Evolutionary conservation across 30 jellyfish, hydroid and myxozoan genomes (phyloP), one percentile per base, ranked within the genome.

Genomic region (Hydractinia echinata): DNA sequence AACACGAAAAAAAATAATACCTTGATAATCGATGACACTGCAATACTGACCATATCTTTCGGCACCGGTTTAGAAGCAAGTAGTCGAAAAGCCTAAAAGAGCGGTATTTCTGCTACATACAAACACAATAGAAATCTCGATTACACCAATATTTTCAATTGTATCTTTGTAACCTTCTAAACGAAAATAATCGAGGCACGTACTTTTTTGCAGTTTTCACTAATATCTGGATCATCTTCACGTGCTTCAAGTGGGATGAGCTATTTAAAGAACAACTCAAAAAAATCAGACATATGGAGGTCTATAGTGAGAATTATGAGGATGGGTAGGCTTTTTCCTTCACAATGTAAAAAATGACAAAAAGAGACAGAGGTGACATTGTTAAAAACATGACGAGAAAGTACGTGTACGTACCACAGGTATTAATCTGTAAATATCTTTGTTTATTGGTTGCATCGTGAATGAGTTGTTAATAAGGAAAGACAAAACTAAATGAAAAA

Each of bases 211-310:
- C 98, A 93, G 62, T 58, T 72, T 50, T 82, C 94, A 53, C 83
- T 96, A 5, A 93, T 81, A 58, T 93, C 99, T 54, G 87, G 91
- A 76, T 93, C 99, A 81, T 93, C 99, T 62, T 93, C 99, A 4
- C 95, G 76, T 4, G 96, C 87, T 67, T 85, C 99, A 67, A 93
- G 72, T 13, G 95, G 95, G 95, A 93, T 87, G 71, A 93, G 68
- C 99, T 93, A 66, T 4, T 78, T 49, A 14, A 53, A 4, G 16
- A 54, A n/a, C n/a, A 4, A 19, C 82, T n/a, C 85, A 78, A 60
- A 48, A 7, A 71, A 30, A 0, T 30, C 44, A 30, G 44, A 30
- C 44, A 30, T 1, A 30, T 30, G 1, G n/a, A n/a, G n/a, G 44
- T 30, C 2, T 30, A 30, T 30, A 30, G 2, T 30, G 44, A 30